Evolutionary conservation across 2,888 invertebrate species (phyloP).

Genomic region (Campopleginae sp.): DNA sequence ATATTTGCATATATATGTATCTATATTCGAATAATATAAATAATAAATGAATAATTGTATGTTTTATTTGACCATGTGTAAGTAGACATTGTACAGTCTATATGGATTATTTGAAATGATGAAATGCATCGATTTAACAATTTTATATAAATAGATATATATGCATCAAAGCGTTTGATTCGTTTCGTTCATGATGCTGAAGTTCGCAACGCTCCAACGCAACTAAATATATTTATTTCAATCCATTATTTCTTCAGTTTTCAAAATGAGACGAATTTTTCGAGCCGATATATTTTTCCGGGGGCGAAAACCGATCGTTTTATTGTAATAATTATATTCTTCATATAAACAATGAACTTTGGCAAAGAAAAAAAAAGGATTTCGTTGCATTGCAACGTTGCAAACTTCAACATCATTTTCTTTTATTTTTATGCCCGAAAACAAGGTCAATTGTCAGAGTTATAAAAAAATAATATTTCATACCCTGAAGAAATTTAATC

Average conservation of each 20-base stretch:
- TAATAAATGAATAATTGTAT: not conserved
- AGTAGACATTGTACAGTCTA: not conserved
- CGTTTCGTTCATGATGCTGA: too few relatives aligned
- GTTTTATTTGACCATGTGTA: not conserved
- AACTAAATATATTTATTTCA: too few relatives aligned
- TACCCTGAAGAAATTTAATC: conserved; percentile 62
- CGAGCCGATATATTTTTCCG: too few relatives aligned
- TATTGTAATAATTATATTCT: too few relatives aligned
- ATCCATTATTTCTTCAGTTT: too few relatives aligned
- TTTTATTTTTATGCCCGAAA: conserved; percentile 74
- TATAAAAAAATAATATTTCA: conserved; percentile 77
- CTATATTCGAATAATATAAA: conserved; percentile 16
- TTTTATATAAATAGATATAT: conserved; percentile 32
- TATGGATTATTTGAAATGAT: not conserved
- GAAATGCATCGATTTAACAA: not conserved
- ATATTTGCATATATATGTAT: conserved; percentile 36
- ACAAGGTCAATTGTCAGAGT: conserved; percentile 68
- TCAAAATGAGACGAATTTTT: too few relatives aligned
- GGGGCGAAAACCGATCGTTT: too few relatives aligned
- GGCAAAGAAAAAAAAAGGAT: too few relatives aligned
- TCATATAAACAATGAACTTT: too few relatives aligned
- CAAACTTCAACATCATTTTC: too few relatives aligned
- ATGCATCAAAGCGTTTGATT: conserved; percentile 24
- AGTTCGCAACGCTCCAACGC: too few relatives aligned
- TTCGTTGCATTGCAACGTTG: too few relatives aligned